A percentile compares a stretch with the other conserved stretches of the same genome.
Conservation (phyloP, 2,888 invertebrate species). For the Augochlorella aurata region DNA sequence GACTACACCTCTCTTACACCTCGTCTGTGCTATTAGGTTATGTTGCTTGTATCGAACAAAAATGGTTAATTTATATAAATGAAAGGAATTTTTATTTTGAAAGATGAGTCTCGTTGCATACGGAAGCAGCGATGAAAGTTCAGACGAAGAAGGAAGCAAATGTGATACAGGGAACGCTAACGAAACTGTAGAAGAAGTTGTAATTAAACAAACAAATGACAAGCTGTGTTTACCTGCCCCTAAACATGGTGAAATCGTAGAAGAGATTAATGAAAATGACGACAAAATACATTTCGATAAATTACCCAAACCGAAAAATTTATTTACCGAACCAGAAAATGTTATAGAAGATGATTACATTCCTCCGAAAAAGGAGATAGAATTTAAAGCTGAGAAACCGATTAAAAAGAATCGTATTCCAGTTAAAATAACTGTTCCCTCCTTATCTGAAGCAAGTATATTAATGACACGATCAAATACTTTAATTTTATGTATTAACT, state of each 20-base stretch:
- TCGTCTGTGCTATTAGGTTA: not conserved
- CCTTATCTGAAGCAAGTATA: constrained; percentile 84
- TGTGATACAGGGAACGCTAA: not conserved
- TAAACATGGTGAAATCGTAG: constrained; percentile 45
- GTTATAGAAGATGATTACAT: constrained; percentile 85
- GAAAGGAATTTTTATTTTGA: not conserved
- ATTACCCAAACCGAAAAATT: constrained; percentile 83
- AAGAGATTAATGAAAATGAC: not conserved
- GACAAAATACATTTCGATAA: constrained; percentile 70
- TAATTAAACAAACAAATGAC: constrained; percentile 26
- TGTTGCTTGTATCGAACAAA: not conserved
- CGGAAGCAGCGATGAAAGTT: constrained; percentile 77
- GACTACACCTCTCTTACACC: too few species aligned
- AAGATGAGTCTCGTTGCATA: constrained; percentile 79
- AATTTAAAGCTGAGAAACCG: constrained; percentile 71
- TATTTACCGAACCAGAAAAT: constrained; percentile 55
- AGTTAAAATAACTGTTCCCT: constrained; percentile 88
- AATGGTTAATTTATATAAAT: constrained; percentile 15
- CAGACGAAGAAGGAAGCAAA: constrained; percentile 72
- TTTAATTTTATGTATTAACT: constrained; percentile 26
- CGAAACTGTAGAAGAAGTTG: not conserved
- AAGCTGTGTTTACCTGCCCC: constrained; percentile 74
- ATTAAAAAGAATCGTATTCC: constrained; percentile 80
- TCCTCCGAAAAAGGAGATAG: constrained; percentile 68
- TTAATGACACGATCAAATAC: constrained; percentile 21